phyloP scores from a whole-genome alignment of 2,797 vertebrate genomes.

The Myotis pilosus region DNA sequence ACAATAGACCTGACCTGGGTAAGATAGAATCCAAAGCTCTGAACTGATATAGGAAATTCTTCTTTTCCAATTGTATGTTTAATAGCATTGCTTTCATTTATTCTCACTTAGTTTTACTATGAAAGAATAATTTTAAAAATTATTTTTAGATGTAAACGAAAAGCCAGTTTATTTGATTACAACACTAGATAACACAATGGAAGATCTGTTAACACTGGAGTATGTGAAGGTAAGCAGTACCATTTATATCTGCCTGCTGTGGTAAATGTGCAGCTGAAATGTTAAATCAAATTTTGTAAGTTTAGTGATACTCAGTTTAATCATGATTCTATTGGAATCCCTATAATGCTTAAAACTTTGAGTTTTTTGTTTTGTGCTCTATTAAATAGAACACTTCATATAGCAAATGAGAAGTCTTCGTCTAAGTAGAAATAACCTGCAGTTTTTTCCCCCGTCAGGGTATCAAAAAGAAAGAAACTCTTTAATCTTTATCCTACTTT shows the following conservation, averaged over 20 bases:
- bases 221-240: conserved; percentile 89
- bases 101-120: conserved; percentile 43
- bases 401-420: neutral
- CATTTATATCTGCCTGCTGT: neutral
- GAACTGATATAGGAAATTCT: neutral
- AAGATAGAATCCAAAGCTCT: neutral
- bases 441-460: neutral
- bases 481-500: conserved; percentile 24
- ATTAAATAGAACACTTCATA: neutral
- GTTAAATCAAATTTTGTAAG: neutral
- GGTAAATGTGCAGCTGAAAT: neutral
- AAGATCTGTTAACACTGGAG: conserved; percentile 93
- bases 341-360: neutral
- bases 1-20: neutral
- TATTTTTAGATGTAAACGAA: conserved; percentile 89
- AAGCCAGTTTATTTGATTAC: conserved; percentile 94
- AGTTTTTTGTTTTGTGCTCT: neutral
- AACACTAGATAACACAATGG: conserved; percentile 94
- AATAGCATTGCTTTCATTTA: neutral
- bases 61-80: neutral
- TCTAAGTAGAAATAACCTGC: neutral
- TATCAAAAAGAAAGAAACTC: neutral
- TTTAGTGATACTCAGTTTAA: conserved; percentile 21
- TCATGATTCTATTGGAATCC: neutral
- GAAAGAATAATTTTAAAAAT: conserved; percentile 41